Evolutionary conservation across 2,888 invertebrate species (phyloP).

Genomic region (Esperia sulphurella): DNA sequence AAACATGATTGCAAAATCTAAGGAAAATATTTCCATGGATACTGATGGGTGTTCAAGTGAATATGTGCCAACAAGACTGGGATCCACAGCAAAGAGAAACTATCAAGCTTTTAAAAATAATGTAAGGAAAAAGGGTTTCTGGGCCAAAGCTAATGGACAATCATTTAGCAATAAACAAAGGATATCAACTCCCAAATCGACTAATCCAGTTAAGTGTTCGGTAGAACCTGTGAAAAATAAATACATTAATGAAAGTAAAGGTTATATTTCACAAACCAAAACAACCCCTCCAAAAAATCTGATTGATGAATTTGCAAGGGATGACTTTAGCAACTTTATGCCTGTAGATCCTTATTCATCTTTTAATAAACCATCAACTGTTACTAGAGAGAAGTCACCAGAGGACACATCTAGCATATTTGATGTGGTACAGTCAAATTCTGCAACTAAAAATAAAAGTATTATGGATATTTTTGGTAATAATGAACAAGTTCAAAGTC

Average conservation of each 20-base stretch:
- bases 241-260: background rate
- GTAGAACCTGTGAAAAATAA: background rate
- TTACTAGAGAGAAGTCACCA: conserved; percentile 16
- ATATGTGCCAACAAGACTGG: conserved; percentile 69
- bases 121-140: conserved; percentile 63
- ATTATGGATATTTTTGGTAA: conserved; percentile 66
- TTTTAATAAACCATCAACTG: conserved; percentile 35
- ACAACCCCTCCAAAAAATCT: background rate
- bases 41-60: conserved; percentile 61
- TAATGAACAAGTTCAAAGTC: conserved; percentile 31
- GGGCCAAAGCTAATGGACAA: conserved; percentile 67
- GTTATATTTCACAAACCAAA: conserved; percentile 4
- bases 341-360: conserved; percentile 33
- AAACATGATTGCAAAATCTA: conserved; percentile 51
- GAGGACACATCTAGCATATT: conserved; percentile 36
- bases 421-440: conserved; percentile 55
- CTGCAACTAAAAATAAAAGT: conserved; percentile 51
- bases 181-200: background rate
- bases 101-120: conserved; percentile 71
- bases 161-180: conserved; percentile 33
- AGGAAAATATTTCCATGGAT: conserved; percentile 32
- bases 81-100: conserved; percentile 61
- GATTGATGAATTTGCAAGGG: conserved; percentile 36
- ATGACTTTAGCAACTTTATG: conserved; percentile 34
- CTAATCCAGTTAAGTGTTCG: too few species aligned